phyloP scores from a whole-genome alignment of 2,797 vertebrate species.

The Pagetopsis macropterus region DNA sequence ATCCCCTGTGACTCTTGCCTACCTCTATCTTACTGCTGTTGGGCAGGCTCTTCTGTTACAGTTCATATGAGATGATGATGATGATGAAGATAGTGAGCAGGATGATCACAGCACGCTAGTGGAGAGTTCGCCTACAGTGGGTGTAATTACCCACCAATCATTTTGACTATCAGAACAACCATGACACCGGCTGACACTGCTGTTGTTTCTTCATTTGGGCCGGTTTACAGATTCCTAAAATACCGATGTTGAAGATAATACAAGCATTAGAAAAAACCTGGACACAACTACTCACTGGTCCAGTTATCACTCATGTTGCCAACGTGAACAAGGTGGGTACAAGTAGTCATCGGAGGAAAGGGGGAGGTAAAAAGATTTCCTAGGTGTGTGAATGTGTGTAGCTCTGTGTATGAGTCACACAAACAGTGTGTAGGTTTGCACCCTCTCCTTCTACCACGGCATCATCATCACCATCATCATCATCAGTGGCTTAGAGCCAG shows the following conservation, averaged over 20 bases:
- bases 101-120: conserved; percentile 37
- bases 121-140: conserved; percentile 19
- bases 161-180: conserved; percentile 27
- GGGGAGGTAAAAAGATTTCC: conserved; percentile 45
- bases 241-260: conserved; percentile 27
- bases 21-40: no score
- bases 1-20: no score
- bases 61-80: no score
- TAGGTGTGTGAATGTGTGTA: conserved; percentile 39
- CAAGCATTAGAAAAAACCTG: not conserved
- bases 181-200: conserved; percentile 49
- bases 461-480: conserved; percentile 40
- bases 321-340: conserved; percentile 38
- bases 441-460: conserved; percentile 36
- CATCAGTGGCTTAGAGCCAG: conserved; percentile 51
- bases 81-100: not conserved
- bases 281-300: conserved; percentile 17
- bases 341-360: conserved; percentile 49
- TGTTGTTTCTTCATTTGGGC: conserved; percentile 26
- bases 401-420: conserved; percentile 54
- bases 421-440: conserved; percentile 33
- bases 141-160: conserved; percentile 29
- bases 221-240: conserved; percentile 61
- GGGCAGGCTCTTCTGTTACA: no score
- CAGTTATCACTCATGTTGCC: conserved; percentile 39